Base-by-base conservation (phyloP, 2,797 vertebrate genomes). In the Tokudaia tokunoshimensis region DNA sequence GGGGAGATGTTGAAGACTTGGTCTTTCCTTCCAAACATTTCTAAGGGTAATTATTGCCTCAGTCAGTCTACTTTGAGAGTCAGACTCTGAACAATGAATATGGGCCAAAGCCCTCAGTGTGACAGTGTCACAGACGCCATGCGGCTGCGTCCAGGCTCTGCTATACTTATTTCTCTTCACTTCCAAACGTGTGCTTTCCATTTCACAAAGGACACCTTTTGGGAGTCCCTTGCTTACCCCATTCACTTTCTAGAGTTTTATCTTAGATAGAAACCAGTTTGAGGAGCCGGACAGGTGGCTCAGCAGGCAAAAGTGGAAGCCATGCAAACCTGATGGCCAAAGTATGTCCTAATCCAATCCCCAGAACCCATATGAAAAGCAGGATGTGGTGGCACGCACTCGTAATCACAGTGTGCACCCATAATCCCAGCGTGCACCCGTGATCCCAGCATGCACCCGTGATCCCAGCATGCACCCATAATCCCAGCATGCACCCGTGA, bases 221-320 rank as follows among this genome's bases (percentile, higher is more conserved):
- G n/a, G n/a, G n/a, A 1, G 6, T 72, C 86, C 83, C 78, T 85
- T 15, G 0, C 26, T 9, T 44, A 65, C 26, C 12, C 67, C 5
- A 17, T 72, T 61, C 13, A 26, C 72, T 82, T 67, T 83, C 57
- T 59, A 92, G 31, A n/a, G 75, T 20, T 52, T 87, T 67, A 65
- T 57, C 75, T 93, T 50, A 5, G 34, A 57, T 29, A 65, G 80
- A 96, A 92, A 76, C 17, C 79, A 95, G 67, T 67, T 67, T 22
- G 9, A 19, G 83, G 47, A 70, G 50, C 84, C 1, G 14, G 31
- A 10, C 14, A 26, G 14, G 14, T 24, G 12, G 83, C 20, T 37
- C 63, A 22, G 1, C 31, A 4, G 44, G 19, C 29, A 55, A 24
- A 55, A 74, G n/a, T 10, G 9, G 19, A 14, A 50, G 41, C 50